phyloP scores from a whole-genome alignment of 2,797 vertebrate species.

The Cyprinella venusta region DNA sequence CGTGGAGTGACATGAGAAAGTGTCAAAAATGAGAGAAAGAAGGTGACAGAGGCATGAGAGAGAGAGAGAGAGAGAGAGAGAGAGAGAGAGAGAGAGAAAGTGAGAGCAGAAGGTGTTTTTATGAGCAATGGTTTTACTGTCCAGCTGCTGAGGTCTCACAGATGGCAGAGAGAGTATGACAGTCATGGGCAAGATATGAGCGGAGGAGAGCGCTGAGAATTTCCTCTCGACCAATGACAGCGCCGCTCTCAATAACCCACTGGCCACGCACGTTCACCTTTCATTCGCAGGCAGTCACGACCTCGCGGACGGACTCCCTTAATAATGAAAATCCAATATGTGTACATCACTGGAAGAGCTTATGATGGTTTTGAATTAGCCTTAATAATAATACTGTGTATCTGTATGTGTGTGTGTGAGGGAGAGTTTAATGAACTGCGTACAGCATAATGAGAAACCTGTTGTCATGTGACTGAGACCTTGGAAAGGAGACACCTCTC shows the following conservation, averaged over 20 bases:
- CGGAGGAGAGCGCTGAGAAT: background rate
- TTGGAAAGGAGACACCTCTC: conserved; percentile 57
- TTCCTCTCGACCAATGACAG: conserved; percentile 34
- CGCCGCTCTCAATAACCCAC: background rate
- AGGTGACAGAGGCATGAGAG: conserved; percentile 6
- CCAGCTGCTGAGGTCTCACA: conserved; percentile 56
- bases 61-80: conserved; percentile 9
- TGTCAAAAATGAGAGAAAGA: conserved; percentile 18
- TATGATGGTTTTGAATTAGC: conserved; percentile 14
- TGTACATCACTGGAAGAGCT: conserved; percentile 8
- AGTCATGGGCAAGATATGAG: conserved; percentile 45
- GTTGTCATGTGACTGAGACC: conserved; percentile 40
- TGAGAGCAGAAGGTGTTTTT: conserved; percentile 51
- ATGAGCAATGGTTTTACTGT: conserved; percentile 55
- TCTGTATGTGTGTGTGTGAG: conserved; percentile 18
- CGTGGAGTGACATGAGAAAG: conserved; percentile 3
- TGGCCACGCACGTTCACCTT: conserved; percentile 19
- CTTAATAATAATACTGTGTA: conserved; percentile 21
- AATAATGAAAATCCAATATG: conserved; percentile 49
- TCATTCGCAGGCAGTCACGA: background rate
- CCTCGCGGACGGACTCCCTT: conserved; percentile 13
- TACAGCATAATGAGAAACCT: conserved; percentile 46
- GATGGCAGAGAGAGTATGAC: conserved; percentile 32
- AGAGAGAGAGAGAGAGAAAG: conserved; percentile 13
- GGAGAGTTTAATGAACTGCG: conserved; percentile 45